Evolutionary conservation across 37 sponge, comb jelly and placozoan species (phyloP).

Genomic region (Eunapius fragilis): DNA sequence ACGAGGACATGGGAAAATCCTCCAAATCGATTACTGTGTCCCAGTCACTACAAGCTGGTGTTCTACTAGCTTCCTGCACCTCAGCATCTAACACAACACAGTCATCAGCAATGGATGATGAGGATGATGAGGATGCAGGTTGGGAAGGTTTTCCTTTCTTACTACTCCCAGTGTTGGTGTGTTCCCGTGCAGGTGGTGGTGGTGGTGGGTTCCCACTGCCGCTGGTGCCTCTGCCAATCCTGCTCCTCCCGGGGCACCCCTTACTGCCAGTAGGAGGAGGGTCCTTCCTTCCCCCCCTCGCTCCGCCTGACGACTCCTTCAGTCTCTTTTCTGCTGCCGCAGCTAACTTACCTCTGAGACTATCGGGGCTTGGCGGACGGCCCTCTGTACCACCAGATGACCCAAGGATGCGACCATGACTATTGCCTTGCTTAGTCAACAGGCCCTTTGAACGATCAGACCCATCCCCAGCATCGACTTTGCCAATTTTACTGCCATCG

Average conservation of each 20-base stretch:
- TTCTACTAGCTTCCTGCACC: neutral
- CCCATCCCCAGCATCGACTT: neutral
- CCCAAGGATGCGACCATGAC: neutral
- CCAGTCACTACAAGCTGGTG: neutral
- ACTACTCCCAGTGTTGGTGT: neutral
- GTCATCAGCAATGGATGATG: neutral
- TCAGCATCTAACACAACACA: neutral
- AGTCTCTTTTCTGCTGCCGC: conserved; percentile 46
- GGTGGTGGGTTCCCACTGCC: neutral
- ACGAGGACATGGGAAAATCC: neutral
- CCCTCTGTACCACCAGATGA: neutral
- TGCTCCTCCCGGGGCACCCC: neutral
- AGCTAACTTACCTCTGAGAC: neutral
- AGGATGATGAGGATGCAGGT: neutral
- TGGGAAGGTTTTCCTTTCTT: too few species aligned
- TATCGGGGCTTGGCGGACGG: neutral
- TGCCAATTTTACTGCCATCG: neutral
- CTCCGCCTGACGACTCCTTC: neutral
- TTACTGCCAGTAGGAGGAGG: neutral
- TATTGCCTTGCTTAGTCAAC: neutral
- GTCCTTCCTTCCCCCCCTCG: neutral
- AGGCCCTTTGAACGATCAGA: neutral
- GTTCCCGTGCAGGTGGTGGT: neutral
- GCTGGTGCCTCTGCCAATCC: neutral
- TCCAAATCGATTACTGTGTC: neutral